Evolutionary conservation across 2,113 vertebrate genomes (phyloP), one percentile per base, ranked within the genome.

Genomic region (Tragelaphus strepsiceros): DNA sequence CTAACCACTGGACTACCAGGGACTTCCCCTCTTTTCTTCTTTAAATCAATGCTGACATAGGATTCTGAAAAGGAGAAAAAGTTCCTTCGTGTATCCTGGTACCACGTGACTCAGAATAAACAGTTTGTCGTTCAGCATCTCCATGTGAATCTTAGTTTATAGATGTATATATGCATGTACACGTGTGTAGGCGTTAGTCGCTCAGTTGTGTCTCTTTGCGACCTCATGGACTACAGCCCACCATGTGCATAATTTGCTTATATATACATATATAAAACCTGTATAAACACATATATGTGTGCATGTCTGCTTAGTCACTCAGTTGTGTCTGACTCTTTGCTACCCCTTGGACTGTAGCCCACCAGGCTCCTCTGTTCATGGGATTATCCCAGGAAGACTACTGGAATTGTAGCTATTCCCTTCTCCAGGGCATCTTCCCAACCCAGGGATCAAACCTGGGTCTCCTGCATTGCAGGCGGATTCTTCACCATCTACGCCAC

Each of bases 1-100:
- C 46, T 53, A 32, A 81, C 16, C 49, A 53, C 30, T 81, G 28
- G 49, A 81, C 9, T 53, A 6, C 49, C 78, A 81, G 49, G 17
- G 49, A 53, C 32, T 81, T 53, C 49, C 2, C 2, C 28, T 81
- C 46, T 81, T 51, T 80, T 32, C 78, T 81, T 21, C 49, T 81
- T 53, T 94, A 90, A 86, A 96, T 87, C 49, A 87, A 28, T 74
- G 22, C 32, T 74, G 26, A 94, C 14, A 28, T 35, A 81, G 32
- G 78, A 87, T 82, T 93, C 49, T 86, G 0, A 32, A 86, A 4
- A 78, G 8, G 9, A 94, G 30, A 39, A 2, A 86, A 81, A 30
- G 1, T 80, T 89, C 13, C 61, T 83, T 56, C 30, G 5, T 85
- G 35, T 62, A 78, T 86, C 74, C 14, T 77, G 28, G 22, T 88